These are phyloP conservation scores for Meloidogyne floridensis DNA, from an alignment of 1,140 invertebrate genomes.

Conservation along the genomic window DNA sequence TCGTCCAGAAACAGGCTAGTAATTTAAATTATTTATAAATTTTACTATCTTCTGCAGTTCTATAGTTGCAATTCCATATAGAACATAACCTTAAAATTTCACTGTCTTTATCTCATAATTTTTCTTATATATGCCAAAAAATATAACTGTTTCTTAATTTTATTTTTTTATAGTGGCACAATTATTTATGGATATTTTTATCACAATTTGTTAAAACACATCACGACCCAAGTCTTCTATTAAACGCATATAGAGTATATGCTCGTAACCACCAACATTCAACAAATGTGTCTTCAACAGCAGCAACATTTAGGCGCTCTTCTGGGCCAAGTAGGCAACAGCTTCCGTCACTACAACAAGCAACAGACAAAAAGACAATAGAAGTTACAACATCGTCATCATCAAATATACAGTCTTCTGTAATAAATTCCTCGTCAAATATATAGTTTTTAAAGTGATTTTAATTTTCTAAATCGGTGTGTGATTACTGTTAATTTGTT, in stretches of 20 bases:
- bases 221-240: constrained; percentile 28
- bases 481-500: background rate
- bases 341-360: background rate
- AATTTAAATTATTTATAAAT: background rate
- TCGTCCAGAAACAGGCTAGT: constrained; percentile 34
- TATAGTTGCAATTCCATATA: too few relatives aligned
- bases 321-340: background rate
- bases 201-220: constrained; percentile 40
- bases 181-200: constrained; percentile 62
- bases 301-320: background rate
- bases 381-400: constrained; percentile 6
- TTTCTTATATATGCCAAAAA: too few relatives aligned
- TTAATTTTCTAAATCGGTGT: background rate
- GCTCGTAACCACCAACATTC: constrained; percentile 10
- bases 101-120: too few relatives aligned
- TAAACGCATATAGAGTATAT: constrained; percentile 25
- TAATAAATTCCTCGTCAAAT: constrained; percentile 7
- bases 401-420: constrained; percentile 10
- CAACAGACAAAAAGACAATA: background rate
- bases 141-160: too few relatives aligned
- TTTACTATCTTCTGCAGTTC: background rate
- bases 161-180: constrained; percentile 46
- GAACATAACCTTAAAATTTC: too few relatives aligned
- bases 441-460: background rate
- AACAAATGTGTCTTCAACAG: background rate